A percentile compares a stretch with the other conserved stretches of the same genome.
Conservation (phyloP, 2,113 vertebrate species). For the Catharus minimus region DNA sequence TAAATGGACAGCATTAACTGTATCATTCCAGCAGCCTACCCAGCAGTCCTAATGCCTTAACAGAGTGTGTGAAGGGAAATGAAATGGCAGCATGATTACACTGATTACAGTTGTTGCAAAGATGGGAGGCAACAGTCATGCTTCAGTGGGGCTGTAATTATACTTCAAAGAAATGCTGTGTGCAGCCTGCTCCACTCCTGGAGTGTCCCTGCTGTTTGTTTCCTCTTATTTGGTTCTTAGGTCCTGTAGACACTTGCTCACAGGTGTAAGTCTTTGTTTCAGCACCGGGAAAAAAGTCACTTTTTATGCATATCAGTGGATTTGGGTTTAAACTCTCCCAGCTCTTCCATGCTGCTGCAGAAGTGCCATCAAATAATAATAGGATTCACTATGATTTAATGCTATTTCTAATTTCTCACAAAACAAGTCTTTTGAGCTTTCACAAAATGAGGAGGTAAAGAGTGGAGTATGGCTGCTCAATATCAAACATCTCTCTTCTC, state of each 20-base stretch:
- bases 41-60: constrained; percentile 51
- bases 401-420: background rate
- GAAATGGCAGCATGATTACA: constrained; percentile 70
- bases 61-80: constrained; percentile 50
- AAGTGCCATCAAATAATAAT: constrained; percentile 16
- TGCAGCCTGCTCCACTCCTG: constrained; percentile 1
- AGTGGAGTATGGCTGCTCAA: constrained; percentile 4
- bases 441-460: constrained; percentile 6
- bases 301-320: background rate
- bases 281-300: background rate
- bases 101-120: constrained; percentile 69
- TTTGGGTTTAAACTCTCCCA: background rate
- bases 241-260: background rate
- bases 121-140: constrained; percentile 60
- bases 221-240: constrained; percentile 45
- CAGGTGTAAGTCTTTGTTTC: constrained; percentile 9
- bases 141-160: constrained; percentile 70
- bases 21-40: constrained; percentile 50
- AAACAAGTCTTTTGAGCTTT: constrained; percentile 21
- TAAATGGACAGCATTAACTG: constrained; percentile 60
- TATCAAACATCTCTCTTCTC: constrained; percentile 20
- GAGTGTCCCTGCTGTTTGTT: constrained; percentile 49
- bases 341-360: background rate
- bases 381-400: constrained; percentile 4
- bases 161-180: constrained; percentile 44